Percentiles rank a stretch among this genome's conserved stretches.
Evolutionary conservation across 2,888 invertebrate species (phyloP).

Genomic region (Cosmia pyralina): DNA sequence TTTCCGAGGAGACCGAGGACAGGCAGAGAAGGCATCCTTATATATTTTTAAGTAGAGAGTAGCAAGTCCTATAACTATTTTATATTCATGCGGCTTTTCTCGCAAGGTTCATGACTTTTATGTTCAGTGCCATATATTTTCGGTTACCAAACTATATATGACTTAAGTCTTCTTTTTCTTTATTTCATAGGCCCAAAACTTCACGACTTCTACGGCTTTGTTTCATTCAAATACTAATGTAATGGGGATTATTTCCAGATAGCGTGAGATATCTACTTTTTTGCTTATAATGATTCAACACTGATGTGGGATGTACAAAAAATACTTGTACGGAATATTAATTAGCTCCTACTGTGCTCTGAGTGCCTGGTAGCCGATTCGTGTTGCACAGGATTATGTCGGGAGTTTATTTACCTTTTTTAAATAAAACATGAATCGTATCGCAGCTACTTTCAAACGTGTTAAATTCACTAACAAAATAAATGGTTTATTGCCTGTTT

Average conservation of each 20-base stretch:
- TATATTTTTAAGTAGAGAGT: not conserved
- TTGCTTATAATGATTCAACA: constrained; percentile 27
- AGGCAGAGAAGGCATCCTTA: not conserved
- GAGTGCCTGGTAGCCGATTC: constrained; percentile 48
- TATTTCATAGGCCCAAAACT: not conserved
- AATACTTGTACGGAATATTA: constrained; percentile 50
- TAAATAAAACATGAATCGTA: not conserved
- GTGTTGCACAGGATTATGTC: constrained; percentile 32
- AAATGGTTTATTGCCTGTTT: not conserved
- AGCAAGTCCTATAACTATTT: not conserved
- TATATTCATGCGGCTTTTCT: not conserved
- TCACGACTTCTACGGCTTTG: not conserved
- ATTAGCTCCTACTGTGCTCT: constrained; percentile 39
- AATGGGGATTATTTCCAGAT: not conserved
- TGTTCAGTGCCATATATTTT: not conserved
- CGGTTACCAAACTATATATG: not conserved
- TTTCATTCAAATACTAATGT: not conserved
- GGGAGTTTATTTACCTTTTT: constrained; percentile 21
- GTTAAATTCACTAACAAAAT: not conserved
- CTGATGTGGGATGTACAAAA: constrained; percentile 36
- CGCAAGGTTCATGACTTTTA: not conserved
- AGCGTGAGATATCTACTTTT: constrained; percentile 7
- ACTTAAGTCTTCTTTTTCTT: not conserved
- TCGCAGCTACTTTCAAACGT: not conserved
- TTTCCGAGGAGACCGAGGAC: not conserved